A percentile compares a stretch with the other conserved stretches of the same genome.
phyloP scores from a whole-genome alignment of 1,140 invertebrate species.

The Calliopsis andreniformis region DNA sequence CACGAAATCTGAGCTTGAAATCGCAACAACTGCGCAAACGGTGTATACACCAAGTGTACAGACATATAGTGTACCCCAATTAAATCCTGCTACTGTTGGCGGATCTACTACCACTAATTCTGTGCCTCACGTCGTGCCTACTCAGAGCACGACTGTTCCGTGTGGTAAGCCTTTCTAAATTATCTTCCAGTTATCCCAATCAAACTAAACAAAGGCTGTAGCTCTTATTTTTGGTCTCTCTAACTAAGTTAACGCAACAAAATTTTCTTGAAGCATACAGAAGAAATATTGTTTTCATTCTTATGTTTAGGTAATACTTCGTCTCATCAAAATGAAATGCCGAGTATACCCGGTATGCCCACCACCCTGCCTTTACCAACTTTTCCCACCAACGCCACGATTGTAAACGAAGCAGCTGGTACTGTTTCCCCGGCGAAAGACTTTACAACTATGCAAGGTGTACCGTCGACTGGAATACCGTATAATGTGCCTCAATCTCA shows the following conservation, averaged over 20 bases:
- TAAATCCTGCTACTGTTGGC: slow-evolving; percentile 62
- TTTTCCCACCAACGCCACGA: slow-evolving; percentile 59
- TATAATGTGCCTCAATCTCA: slow-evolving; percentile 68
- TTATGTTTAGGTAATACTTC: slow-evolving; percentile 33
- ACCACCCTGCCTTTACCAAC: slow-evolving; percentile 79
- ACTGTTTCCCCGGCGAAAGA: slow-evolving; percentile 11
- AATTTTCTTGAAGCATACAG: neutral
- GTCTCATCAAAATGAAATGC: slow-evolving; percentile 68
- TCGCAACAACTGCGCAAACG: slow-evolving; percentile 23
- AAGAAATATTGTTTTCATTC: no score
- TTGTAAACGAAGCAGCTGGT: slow-evolving; percentile 11
- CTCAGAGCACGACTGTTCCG: slow-evolving; percentile 63
- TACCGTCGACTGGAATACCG: slow-evolving; percentile 25
- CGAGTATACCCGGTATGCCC: slow-evolving; percentile 85
- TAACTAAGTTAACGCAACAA: neutral
- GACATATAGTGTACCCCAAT: slow-evolving; percentile 37
- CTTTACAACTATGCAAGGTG: slow-evolving; percentile 18
- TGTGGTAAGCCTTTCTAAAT: slow-evolving; percentile 61
- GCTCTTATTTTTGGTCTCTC: no score
- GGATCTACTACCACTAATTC: slow-evolving; percentile 65
- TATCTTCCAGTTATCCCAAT: neutral
- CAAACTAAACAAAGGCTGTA: no score
- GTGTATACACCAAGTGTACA: slow-evolving; percentile 27
- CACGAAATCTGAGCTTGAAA: slow-evolving; percentile 35
- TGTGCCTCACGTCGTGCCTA: slow-evolving; percentile 68